These are phyloP conservation scores for Eurosta solidaginis DNA, from an alignment of 1,140 invertebrate genomes.

Conservation along the genomic window DNA sequence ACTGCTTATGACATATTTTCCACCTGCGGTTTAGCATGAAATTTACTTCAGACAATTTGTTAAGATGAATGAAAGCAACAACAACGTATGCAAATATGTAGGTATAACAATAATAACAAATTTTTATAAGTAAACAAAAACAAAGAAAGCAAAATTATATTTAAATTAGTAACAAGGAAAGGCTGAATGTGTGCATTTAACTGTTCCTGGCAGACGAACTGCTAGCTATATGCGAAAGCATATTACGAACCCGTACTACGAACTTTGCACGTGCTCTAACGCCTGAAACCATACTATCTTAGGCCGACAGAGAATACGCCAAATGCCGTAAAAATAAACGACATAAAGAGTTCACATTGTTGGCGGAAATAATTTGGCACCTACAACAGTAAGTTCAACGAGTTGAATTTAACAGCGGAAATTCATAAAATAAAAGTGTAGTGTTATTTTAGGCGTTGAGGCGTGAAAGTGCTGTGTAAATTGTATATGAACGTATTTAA, in stretches of 20 bases:
- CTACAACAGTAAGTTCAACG: background rate
- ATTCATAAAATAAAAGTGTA: slow-evolving; percentile 28
- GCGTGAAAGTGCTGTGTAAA: slow-evolving; percentile 42
- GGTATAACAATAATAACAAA: background rate
- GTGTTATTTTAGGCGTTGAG: slow-evolving; percentile 37
- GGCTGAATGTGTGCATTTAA: background rate
- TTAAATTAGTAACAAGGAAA: background rate
- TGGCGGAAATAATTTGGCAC: slow-evolving; percentile 19
- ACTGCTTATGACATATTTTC: slow-evolving; percentile 49
- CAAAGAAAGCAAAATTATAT: background rate
- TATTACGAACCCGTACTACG: background rate
- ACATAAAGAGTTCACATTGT: background rate
- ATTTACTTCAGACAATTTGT: background rate
- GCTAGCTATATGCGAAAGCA: background rate
- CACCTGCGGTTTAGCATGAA: slow-evolving; percentile 41
- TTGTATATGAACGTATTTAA: slow-evolving; percentile 19
- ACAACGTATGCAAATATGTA: background rate
- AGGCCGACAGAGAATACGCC: background rate
- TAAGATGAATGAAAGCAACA: background rate
- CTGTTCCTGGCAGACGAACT: background rate
- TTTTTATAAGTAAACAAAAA: slow-evolving; percentile 27
- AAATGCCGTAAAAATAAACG: background rate
- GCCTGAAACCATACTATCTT: background rate
- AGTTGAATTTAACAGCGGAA: background rate
- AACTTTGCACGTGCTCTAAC: background rate